Conservation (phyloP, 2,888 invertebrate species). For the Nectonema munidae region DNA sequence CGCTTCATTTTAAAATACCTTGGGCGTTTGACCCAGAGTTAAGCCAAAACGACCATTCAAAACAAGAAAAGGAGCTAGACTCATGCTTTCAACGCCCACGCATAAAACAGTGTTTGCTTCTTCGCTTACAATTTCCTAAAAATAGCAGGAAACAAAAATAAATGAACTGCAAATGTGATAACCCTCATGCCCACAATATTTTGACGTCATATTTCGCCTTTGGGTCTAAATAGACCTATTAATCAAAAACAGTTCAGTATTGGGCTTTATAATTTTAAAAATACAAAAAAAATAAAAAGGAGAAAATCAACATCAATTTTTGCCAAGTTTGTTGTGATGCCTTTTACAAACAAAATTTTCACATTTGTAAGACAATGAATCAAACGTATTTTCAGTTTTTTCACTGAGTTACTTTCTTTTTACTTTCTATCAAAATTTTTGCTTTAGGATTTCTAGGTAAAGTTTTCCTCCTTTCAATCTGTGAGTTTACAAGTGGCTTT, state of each 20-base stretch:
- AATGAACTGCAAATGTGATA: background rate
- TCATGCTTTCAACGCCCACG: constrained; percentile 83
- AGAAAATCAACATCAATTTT: no score
- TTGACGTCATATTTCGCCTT: background rate
- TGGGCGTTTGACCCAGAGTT: constrained; percentile 35
- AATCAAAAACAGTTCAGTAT: background rate
- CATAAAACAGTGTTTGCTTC: constrained; percentile 51
- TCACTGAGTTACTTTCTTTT: no score
- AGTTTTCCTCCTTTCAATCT: no score
- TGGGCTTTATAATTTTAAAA: background rate
- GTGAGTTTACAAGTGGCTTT: no score
- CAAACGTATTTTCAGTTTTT: no score
- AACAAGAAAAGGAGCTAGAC: constrained; percentile 50
- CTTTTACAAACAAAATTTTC: no score
- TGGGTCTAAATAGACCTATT: background rate
- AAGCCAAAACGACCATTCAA: constrained; percentile 58
- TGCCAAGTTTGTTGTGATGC: no score
- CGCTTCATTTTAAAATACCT: constrained; percentile 20
- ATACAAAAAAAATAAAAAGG: background rate
- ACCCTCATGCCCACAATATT: constrained; percentile 1
- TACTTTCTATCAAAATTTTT: no score
- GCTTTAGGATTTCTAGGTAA: no score
- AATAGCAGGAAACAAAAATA: constrained; percentile 12
- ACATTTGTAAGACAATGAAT: no score
- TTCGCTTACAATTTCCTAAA: constrained; percentile 49